A percentile compares a stretch with the other conserved stretches of the same genome.
phyloP scores from a whole-genome alignment of 2,113 vertebrate species.

The Penelope pileata region DNA sequence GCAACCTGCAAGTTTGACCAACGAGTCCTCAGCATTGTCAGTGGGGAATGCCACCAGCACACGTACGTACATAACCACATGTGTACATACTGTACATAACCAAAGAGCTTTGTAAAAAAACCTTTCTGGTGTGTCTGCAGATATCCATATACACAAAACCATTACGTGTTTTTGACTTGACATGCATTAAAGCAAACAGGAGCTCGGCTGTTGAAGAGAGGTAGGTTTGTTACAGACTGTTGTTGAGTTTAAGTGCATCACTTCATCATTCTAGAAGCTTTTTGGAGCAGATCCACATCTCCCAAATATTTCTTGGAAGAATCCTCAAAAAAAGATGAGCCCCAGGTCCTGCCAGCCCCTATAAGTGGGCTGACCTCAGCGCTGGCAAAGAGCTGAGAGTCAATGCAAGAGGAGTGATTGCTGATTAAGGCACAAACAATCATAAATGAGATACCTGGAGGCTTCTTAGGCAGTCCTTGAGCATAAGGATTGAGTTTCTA shows the following conservation, averaged over 20 bases:
- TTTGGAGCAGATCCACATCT: neutral
- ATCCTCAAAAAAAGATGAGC: neutral
- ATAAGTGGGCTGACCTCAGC: neutral
- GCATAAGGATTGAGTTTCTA: neutral
- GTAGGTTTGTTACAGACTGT: neutral
- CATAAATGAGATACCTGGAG: neutral
- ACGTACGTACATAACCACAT: too few species aligned
- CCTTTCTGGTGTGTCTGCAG: neutral
- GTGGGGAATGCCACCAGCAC: neutral
- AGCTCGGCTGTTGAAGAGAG: neutral
- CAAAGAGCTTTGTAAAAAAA: neutral
- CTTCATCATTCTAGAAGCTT: neutral
- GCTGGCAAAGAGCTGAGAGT: neutral
- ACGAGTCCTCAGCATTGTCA: too few species aligned
- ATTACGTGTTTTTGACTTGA: neutral
- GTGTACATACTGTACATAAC: fast-evolving
- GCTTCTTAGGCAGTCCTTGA: neutral
- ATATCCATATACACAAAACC: fast-evolving
- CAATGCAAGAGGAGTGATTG: neutral
- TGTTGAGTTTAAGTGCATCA: neutral
- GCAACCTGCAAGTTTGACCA: neutral
- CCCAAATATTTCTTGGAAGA: neutral
- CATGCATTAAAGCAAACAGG: neutral
- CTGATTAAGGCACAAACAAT: neutral
- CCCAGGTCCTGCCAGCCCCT: fast-evolving